Evolutionary conservation across 2,888 invertebrate genomes (phyloP).

Genomic region (Panzeria rudis): DNA sequence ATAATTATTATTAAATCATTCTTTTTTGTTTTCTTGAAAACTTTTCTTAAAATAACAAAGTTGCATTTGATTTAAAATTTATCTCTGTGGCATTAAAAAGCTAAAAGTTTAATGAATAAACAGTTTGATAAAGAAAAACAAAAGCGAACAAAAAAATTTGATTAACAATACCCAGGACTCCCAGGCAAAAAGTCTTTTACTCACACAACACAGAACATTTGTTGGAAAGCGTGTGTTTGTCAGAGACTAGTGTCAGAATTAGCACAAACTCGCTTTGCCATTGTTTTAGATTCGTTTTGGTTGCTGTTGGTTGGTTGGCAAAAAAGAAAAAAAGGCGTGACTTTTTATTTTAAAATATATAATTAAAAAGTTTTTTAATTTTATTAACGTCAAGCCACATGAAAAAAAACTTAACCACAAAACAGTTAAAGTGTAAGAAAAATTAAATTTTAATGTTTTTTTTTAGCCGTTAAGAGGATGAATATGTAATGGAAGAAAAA

Average conservation of each 20-base stretch:
- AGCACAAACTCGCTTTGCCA: constrained; percentile 9
- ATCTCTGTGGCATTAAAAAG: not conserved
- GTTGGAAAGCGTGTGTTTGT: not conserved
- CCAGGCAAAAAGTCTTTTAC: not conserved
- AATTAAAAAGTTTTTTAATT: constrained; percentile 59
- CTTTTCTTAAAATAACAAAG: not conserved
- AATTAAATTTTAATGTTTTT: not conserved
- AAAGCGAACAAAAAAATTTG: not conserved
- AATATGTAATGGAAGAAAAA: not conserved
- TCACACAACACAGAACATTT: not conserved
- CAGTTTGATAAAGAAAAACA: constrained; percentile 13
- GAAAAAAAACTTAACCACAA: not conserved
- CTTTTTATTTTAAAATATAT: constrained; percentile 46
- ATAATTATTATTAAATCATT: not conserved
- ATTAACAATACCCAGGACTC: constrained; percentile 23
- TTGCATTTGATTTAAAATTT: constrained; percentile 10
- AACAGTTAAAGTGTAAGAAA: not conserved
- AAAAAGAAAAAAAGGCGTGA: constrained; percentile 24
- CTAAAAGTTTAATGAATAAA: constrained; percentile 24
- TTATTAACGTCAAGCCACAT: constrained; percentile 49
- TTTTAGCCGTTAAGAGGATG: not conserved
- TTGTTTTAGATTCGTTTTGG: constrained; percentile 19
- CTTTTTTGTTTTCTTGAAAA: not conserved
- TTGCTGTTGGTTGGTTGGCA: not conserved
- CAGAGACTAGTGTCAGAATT: not conserved